Evolutionary conservation across 2,113 vertebrate genomes (phyloP), one percentile per base, ranked within the genome.

Genomic region (Daboia siamensis): DNA sequence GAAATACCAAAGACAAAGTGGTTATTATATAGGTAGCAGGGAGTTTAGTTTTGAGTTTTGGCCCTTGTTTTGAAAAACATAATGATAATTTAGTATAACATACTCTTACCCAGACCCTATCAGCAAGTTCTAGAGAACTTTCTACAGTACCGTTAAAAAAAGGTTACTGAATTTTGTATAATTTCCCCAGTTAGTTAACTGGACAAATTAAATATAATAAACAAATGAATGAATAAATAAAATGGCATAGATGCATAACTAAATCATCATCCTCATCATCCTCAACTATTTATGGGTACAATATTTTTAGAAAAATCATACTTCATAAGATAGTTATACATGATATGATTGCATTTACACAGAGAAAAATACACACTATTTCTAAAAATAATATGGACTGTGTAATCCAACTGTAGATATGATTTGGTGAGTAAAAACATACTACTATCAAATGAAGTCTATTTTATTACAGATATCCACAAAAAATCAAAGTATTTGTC

Each of bases 361-460:
- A 56, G 4, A 23, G n/a, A 21, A 39, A 52, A 84, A 57, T 39
- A 51, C 0, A 0, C 20, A 57, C 24, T 80, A 59, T 29, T 90
- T 74, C 85, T 80, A 26, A 39, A 80, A 46, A 13, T 51, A 80
- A 92, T 80, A 44, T 48, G 17, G 33, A 80, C 17, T 23, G 17
- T n/a, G 21, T 84, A 46, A 44, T 56, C 44, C n/a, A 86, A 21
- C 39, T 48, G 17, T 33, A 6, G 46, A 1, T 92, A 86, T 69
- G 57, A 12, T 13, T 46, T 90, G 88, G 13, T 0, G n/a, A 44
- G 0, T 13, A 2, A 24, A 29, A 46, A 56, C 12, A 11, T 87
- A 24, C 29, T 86, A 29, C 0, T 15, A 39, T 56, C n/a, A 90
- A 91, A 55, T 48, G 52, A 93, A 74, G 20, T 13, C 56, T 23